A percentile compares a stretch with the other conserved stretches of the same genome.
phyloP scores from a whole-genome alignment of 2,797 vertebrate species.

The Rhynchonycteris naso region DNA sequence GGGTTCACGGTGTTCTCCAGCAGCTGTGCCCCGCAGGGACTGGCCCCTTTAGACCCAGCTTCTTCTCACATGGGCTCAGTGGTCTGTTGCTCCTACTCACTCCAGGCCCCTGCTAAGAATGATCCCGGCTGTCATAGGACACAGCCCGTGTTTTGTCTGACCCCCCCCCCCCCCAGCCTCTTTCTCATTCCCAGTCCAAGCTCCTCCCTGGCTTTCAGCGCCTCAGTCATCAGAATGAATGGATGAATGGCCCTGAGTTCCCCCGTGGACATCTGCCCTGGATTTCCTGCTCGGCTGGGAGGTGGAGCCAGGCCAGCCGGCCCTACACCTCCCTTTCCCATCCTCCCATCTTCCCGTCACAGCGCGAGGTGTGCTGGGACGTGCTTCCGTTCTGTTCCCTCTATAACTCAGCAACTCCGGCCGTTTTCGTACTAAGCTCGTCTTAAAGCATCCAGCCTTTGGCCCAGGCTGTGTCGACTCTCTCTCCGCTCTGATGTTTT shows the following conservation, averaged over 20 bases:
- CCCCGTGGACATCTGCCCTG: background rate
- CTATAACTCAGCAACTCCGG: background rate
- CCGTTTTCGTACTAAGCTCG: background rate
- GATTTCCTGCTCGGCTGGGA: background rate
- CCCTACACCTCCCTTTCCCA: too few relatives aligned
- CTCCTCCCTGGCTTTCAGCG: background rate
- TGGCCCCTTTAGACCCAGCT: background rate
- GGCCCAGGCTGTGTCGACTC: background rate
- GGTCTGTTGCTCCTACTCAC: conserved; percentile 16
- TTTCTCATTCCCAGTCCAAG: background rate
- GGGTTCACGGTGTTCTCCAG: background rate
- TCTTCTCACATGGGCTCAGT: background rate
- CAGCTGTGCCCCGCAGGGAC: background rate
- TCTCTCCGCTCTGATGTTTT: conserved; percentile 31
- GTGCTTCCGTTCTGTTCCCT: background rate
- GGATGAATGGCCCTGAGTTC: background rate
- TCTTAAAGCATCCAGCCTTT: conserved; percentile 14
- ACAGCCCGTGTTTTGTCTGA: conserved; percentile 52
- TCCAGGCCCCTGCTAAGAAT: background rate
- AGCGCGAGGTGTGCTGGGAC: background rate
- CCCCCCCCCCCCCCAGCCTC: background rate
- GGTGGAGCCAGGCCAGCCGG: background rate
- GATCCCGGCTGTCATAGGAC: background rate
- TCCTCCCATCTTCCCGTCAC: too few relatives aligned
- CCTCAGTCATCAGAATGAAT: background rate